Conservation (phyloP, 1,140 invertebrate genomes). For the Drosophila setifemur region DNA sequence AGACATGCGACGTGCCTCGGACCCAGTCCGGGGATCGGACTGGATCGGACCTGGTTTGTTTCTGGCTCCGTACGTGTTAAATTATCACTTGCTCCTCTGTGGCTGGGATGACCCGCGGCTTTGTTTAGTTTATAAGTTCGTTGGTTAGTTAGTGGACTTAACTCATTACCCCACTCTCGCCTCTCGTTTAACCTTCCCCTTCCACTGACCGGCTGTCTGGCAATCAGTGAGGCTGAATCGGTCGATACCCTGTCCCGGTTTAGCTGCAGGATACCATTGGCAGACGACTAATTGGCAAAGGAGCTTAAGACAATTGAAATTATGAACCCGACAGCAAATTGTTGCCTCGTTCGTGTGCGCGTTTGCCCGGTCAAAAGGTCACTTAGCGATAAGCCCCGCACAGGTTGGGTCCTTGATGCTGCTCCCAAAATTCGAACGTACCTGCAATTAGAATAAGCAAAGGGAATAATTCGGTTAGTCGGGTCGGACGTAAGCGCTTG, state of each 20-base stretch:
- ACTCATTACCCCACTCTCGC: constrained; percentile 3
- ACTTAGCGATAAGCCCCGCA: constrained; percentile 59
- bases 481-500: not conserved
- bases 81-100: constrained; percentile 47
- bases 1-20: constrained; percentile 49
- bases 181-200: not conserved
- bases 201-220: constrained; percentile 1
- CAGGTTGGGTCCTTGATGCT: not conserved
- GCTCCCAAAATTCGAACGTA: constrained; percentile 28
- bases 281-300: constrained; percentile 61
- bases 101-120: constrained; percentile 52
- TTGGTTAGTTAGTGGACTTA: constrained; percentile 62
- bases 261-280: constrained; percentile 17
- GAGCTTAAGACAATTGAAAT: constrained; percentile 77
- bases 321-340: constrained; percentile 46
- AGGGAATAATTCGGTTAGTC: constrained; percentile 26
- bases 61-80: constrained; percentile 58
- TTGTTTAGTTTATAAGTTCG: constrained; percentile 73
- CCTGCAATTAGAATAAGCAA: constrained; percentile 47
- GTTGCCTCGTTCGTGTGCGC: constrained; percentile 19
- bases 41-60: constrained; percentile 1
- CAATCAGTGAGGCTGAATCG: constrained; percentile 50
- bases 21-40: constrained; percentile 1
- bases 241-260: constrained; percentile 29
- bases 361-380: constrained; percentile 41